Conservation (phyloP, 2,888 invertebrate genomes). For the Eugnorisma glareosa region DNA sequence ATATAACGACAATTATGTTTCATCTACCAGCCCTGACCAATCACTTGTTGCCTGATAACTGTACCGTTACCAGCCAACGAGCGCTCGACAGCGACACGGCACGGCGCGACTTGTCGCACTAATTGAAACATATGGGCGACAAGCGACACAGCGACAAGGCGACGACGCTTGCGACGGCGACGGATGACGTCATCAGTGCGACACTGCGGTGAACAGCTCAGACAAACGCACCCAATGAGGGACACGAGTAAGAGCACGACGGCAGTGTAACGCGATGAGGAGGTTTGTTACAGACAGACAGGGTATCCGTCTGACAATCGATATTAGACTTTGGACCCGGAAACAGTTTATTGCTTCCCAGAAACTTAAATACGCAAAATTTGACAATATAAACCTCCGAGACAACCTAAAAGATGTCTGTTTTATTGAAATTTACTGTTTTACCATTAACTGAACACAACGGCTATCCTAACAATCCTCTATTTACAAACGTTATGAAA, state of each 20-base stretch:
- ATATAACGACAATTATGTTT: neutral
- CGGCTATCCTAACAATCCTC: neutral
- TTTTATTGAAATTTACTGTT: neutral
- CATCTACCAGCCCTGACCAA: neutral
- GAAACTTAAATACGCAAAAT: neutral
- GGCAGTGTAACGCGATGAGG: neutral
- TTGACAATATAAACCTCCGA: neutral
- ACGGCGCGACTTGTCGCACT: conserved; percentile 44
- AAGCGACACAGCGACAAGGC: conserved; percentile 13
- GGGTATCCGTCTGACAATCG: neutral
- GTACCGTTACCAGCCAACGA: neutral
- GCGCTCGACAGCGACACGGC: neutral
- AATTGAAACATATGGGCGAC: conserved; percentile 63
- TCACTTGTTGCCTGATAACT: neutral
- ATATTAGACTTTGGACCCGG: neutral
- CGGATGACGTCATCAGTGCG: conserved; percentile 49
- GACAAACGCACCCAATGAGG: conserved; percentile 27
- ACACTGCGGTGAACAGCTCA: conserved; percentile 21
- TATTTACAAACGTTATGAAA: neutral
- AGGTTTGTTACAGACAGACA: neutral
- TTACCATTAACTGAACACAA: neutral
- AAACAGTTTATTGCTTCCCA: neutral
- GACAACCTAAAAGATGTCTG: neutral
- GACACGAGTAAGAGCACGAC: conserved; percentile 25
- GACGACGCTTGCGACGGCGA: conserved; percentile 31